Percentiles rank a stretch among this genome's conserved stretches.
Evolutionary conservation across 2,797 vertebrate species (phyloP).

Genomic region (Xyrichtys novacula): DNA sequence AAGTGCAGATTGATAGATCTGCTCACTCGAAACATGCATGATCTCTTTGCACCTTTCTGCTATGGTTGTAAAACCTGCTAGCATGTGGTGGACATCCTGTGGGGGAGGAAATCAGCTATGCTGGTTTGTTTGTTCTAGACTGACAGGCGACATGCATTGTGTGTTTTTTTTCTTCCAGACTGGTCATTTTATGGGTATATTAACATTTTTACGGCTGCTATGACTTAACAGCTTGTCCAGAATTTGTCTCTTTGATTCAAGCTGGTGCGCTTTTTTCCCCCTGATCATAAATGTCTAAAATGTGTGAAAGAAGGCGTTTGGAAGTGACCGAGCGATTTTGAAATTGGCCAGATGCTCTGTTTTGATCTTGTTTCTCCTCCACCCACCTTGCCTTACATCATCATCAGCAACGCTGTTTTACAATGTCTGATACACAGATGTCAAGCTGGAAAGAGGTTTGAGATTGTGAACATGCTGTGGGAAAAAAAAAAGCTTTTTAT

Average conservation of each 20-base stretch:
- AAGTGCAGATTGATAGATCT: constrained; percentile 56
- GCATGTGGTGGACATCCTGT: constrained; percentile 68
- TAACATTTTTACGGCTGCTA: constrained; percentile 50
- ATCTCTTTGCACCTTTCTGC: constrained; percentile 66
- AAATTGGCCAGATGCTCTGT: constrained; percentile 52
- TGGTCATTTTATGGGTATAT: constrained; percentile 53
- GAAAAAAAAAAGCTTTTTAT: constrained; percentile 31
- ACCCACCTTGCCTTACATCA: constrained; percentile 46
- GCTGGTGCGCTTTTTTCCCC: constrained; percentile 19
- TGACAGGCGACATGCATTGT: constrained; percentile 47
- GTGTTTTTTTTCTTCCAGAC: constrained; percentile 37
- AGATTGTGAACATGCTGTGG: constrained; percentile 32
- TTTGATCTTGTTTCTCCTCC: constrained; percentile 56
- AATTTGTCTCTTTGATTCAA: constrained; percentile 45
- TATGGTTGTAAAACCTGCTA: constrained; percentile 46
- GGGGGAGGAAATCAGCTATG: constrained; percentile 73
- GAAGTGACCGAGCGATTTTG: constrained; percentile 24
- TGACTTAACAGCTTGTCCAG: constrained; percentile 39
- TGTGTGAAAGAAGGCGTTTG: constrained; percentile 28
- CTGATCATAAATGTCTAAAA: constrained; percentile 22
- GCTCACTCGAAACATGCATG: constrained; percentile 44
- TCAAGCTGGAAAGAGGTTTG: constrained; percentile 39
- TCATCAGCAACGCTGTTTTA: constrained; percentile 41
- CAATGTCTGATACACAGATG: constrained; percentile 49
- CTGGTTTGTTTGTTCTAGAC: constrained; percentile 68